Evolutionary conservation across 2,113 vertebrate genomes (phyloP), one percentile per base, ranked within the genome.

Genomic region (Manacus vitellinus): DNA sequence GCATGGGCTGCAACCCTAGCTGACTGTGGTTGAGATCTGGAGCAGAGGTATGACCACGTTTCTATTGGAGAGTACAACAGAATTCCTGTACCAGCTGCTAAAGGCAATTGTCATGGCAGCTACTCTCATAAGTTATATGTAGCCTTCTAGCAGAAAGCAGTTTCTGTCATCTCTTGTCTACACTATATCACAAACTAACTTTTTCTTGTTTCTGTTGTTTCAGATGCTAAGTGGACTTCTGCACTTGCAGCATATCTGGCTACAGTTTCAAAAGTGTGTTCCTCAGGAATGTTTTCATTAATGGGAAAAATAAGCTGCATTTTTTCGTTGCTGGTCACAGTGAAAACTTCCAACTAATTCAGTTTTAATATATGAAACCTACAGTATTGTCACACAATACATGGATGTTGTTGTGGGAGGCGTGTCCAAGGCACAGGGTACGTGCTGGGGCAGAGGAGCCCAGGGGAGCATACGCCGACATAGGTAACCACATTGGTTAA

Each of bases 11-110:
- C 30, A 62, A 13, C 20, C 7, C 9, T 18, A 14, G 1, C 41
- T 55, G 56, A 21, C 16, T 0, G 1, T 12, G 17, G 8, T 14
- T 20, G 30, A 22, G 25, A 22, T 35, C 5, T 20, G 17, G 41
- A 33, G 33, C 35, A 56, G 67, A 54, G 17, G 2, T 31, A 21
- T 2, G 4, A 46, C 46, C 25, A 5, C 4, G 0, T 19, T 44
- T 17, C n/a, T 65, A 19, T 51, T 66, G 30, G 8, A 5, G 12
- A 5, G 6, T 23, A 21, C 28, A 25, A 10, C 4, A 18, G 15
- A 23, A 4, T 22, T 91, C n/a, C 21, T 21, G 16, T 39, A 25
- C 1, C 3, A 80, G 37, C 51, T 70, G 28, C 28, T 73, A 13
- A 39, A 37, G 46, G 16, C 49, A 21, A 9, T 66, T 58, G 7